phyloP scores from a whole-genome alignment of 2,113 vertebrate species.

The Etheostoma spectabile region DNA sequence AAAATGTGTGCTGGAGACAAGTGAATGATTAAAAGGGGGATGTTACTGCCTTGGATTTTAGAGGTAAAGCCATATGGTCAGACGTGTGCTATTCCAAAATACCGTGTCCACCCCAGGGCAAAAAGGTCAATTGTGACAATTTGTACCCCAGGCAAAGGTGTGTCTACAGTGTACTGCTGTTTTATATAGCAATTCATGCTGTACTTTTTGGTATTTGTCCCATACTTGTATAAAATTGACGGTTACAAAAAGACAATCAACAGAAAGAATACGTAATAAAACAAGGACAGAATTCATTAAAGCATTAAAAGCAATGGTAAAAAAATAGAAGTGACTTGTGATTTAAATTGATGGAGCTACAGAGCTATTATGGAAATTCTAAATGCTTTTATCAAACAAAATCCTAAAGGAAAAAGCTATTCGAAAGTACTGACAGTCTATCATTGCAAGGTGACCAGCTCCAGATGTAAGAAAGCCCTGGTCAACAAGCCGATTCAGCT shows the following conservation, averaged over 20 bases:
- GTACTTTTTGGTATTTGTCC: neutral
- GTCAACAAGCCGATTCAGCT: too few relatives aligned
- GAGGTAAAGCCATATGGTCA: constrained; percentile 16
- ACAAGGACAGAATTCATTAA: constrained; percentile 15
- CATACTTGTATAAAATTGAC: neutral
- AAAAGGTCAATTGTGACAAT: neutral
- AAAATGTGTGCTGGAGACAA: constrained; percentile 13
- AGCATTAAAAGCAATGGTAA: neutral
- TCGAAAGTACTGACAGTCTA: too few relatives aligned
- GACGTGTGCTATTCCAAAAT: neutral
- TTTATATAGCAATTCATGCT: neutral
- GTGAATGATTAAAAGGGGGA: constrained; percentile 28
- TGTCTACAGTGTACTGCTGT: neutral
- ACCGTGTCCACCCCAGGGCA: neutral
- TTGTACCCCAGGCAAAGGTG: neutral
- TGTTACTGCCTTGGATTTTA: neutral
- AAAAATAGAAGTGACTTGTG: too few relatives aligned
- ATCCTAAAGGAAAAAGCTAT: neutral
- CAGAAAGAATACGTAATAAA: neutral
- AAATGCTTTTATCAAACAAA: neutral
- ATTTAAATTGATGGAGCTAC: constrained; percentile 10
- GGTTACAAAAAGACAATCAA: neutral
- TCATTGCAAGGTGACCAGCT: neutral
- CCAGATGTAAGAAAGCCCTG: neutral
- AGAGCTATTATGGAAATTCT: neutral